These are phyloP conservation scores for Zele albiditarsus DNA, from an alignment of 2,888 invertebrate species.

Conservation along the genomic window DNA sequence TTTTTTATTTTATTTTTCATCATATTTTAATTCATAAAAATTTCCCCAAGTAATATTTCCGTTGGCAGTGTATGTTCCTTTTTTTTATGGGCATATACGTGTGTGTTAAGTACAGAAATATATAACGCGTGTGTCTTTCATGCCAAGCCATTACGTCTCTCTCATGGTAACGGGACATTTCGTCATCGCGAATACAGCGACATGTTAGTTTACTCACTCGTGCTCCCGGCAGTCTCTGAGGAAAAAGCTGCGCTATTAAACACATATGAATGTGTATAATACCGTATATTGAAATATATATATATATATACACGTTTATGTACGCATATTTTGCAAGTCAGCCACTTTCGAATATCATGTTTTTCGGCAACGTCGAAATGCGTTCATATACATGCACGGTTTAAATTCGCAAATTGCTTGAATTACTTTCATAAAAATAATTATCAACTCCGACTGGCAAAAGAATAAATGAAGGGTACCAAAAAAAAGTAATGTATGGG, in stretches of 20 bases:
- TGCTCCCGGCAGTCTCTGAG: not conserved
- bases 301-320: not conserved
- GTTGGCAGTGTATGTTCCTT: too few species aligned
- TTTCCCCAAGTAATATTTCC: too few species aligned
- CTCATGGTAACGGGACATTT: slow-evolving; percentile 28
- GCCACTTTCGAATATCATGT: slow-evolving; percentile 38
- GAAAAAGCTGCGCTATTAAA: not conserved
- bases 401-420: not conserved
- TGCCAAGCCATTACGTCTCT: not conserved
- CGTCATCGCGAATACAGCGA: slow-evolving; percentile 20
- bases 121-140: slow-evolving; percentile 6
- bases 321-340: slow-evolving; percentile 37
- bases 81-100: too few species aligned
- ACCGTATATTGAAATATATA: too few species aligned
- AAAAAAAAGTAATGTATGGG: too few species aligned
- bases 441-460: not conserved
- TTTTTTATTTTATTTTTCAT: too few species aligned
- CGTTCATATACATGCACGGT: not conserved
- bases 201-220: slow-evolving; percentile 1
- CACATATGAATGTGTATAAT: too few species aligned
- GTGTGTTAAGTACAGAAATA: not conserved
- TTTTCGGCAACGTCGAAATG: slow-evolving; percentile 23
- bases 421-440: not conserved
- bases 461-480: not conserved
- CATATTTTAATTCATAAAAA: too few species aligned